These are phyloP conservation scores for Semotilus atromaculatus DNA, from an alignment of 2,797 vertebrate species.

Conservation along the genomic window DNA sequence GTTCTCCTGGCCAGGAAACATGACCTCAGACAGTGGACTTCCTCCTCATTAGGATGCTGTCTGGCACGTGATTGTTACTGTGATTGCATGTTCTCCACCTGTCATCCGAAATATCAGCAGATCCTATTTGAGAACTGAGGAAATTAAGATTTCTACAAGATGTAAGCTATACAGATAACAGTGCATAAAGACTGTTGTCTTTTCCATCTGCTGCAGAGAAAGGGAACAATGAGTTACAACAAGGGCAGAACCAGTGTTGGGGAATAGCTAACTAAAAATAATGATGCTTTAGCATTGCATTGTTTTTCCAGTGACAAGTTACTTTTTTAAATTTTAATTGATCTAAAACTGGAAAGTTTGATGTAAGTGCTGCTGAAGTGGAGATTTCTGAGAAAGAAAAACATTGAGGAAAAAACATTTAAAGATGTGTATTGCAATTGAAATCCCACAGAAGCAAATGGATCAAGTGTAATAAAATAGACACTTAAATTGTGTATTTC, in stretches of 20 bases:
- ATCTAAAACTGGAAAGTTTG: neutral
- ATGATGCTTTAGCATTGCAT: neutral
- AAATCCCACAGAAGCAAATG: neutral
- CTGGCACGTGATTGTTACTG: constrained; percentile 11
- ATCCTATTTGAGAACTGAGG: neutral
- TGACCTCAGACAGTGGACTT: constrained; percentile 5
- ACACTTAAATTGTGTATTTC: neutral
- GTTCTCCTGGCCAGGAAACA: constrained; percentile 5
- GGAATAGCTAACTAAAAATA: neutral
- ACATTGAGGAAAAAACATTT: neutral
- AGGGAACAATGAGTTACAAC: neutral
- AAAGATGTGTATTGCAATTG: neutral
- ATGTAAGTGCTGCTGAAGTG: neutral
- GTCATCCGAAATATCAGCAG: constrained; percentile 5
- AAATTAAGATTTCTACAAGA: neutral
- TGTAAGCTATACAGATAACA: neutral
- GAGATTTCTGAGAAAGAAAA: neutral
- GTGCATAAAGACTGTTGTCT: neutral
- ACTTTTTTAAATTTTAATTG: neutral
- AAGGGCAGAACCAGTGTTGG: neutral
- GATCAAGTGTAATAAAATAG: neutral
- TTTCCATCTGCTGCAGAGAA: neutral
- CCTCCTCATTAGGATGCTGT: constrained; percentile 8
- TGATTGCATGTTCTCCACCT: constrained; percentile 9
- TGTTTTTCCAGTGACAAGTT: neutral